A percentile compares a stretch with the other conserved stretches of the same genome.
phyloP scores from a whole-genome alignment of 2,888 invertebrate genomes.

The Rotaria socialis region DNA sequence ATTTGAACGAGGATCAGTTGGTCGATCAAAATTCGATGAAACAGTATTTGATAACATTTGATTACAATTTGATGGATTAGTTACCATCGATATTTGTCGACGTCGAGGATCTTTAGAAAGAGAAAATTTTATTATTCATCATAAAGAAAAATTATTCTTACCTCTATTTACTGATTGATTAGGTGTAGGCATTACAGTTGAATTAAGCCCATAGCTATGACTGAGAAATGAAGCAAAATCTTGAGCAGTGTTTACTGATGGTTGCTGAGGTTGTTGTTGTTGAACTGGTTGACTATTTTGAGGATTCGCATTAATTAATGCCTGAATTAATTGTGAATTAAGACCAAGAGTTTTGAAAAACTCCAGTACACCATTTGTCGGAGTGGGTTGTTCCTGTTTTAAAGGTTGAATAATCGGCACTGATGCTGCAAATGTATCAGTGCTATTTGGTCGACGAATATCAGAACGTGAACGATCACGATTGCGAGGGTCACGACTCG shows the following conservation, averaged over 20 bases:
- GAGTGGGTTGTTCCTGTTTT: background rate
- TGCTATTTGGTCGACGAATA: background rate
- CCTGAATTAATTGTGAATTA: constrained; percentile 25
- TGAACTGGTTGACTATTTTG: background rate
- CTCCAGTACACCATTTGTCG: background rate
- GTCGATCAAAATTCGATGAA: background rate
- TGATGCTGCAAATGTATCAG: background rate
- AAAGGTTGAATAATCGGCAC: background rate
- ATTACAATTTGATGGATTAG: background rate
- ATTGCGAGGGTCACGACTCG: background rate
- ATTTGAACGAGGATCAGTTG: background rate
- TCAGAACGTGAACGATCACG: constrained; percentile 10
- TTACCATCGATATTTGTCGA: background rate
- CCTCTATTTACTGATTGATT: background rate
- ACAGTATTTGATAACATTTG: background rate
- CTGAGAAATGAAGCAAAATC: constrained; percentile 2
- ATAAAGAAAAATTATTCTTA: background rate
- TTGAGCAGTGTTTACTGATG: background rate
- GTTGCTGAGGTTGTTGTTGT: background rate
- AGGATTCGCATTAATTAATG: background rate
- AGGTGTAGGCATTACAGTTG: background rate
- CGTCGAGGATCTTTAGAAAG: background rate
- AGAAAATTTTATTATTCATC: too few relatives aligned
- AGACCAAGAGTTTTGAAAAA: background rate
- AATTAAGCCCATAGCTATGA: background rate